Percentiles rank a stretch among this genome's conserved stretches.
These are phyloP conservation scores for Xestoiulus laeticollis DNA, from an alignment of 2,888 invertebrate species.

Conservation along the genomic window DNA sequence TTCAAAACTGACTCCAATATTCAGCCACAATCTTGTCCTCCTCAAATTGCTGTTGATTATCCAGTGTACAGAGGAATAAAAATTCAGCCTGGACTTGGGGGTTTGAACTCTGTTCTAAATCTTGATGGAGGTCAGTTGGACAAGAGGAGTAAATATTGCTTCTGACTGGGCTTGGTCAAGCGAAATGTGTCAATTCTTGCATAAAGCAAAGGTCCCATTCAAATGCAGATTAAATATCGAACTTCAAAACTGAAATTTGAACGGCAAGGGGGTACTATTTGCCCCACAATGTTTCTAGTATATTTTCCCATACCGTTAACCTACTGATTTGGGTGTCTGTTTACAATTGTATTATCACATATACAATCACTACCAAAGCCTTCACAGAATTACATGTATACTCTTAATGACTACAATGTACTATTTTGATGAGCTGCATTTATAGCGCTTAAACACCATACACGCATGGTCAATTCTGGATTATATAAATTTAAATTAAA, in stretches of 20 bases:
- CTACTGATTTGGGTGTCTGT: background rate
- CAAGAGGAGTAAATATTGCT: background rate
- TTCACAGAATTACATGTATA: too few relatives aligned
- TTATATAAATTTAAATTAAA: too few relatives aligned
- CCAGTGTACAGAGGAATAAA: background rate
- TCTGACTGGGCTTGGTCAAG: background rate
- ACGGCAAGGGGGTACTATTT: too few relatives aligned
- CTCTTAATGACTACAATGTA: too few relatives aligned
- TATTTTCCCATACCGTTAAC: background rate
- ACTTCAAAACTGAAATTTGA: background rate
- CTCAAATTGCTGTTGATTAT: background rate
- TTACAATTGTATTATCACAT: too few relatives aligned
- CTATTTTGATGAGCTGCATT: too few relatives aligned
- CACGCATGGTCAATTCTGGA: too few relatives aligned
- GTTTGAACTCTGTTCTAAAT: background rate
- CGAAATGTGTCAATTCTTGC: background rate
- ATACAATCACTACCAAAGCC: too few relatives aligned
- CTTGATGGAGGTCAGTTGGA: background rate
- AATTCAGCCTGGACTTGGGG: background rate
- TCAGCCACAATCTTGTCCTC: background rate
- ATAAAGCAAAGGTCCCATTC: background rate
- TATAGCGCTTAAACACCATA: too few relatives aligned
- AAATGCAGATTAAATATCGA: background rate
- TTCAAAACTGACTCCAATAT: background rate
- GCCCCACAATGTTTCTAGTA: too few relatives aligned